Evolutionary conservation across 2,113 vertebrate genomes (phyloP), one percentile per base, ranked within the genome.

Genomic region (Aphyosemion australe): DNA sequence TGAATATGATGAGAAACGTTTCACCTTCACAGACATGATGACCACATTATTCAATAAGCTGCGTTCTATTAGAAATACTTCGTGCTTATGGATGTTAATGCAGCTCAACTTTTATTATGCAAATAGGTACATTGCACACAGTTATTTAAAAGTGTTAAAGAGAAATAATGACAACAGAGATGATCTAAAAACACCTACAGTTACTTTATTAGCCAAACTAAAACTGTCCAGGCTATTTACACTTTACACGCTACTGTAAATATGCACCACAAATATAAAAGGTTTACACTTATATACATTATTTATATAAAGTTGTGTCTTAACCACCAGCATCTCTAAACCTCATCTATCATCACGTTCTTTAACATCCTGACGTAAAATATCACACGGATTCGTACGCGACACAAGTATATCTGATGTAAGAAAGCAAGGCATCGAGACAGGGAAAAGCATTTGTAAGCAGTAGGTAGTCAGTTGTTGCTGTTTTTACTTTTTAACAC

Each of bases 151-250:
- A 42, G 47, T 9, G 4, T 49, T 19, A 2, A 41, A 32, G 21
- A 11, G 18, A 12, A 87, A 74, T 65, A 14, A 87, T 11, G 58
- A 76, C 67, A 51, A 63, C 56, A 79, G 52, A 79, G 49, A 73
- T 78, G 47, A 65, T 86, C 74, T 89, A 84, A 87, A 92, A 93
- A 92, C 84, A 81, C 90, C 82, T 91, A 88, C 59, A 90, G 87
- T 91, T 86, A 88, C 84, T 94, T 93, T 91, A 93, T 91, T 65
- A 93, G 84, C 65, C 88, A 90, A 92, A 90, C 88, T 92, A 91
- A 91, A 92, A 84, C 74, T 80, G 81, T 84, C 83, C 84, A 72
- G 82, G 78, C 88, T 94, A 93, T 94, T 90, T 93, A 94, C 93
- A 94, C 87, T 92, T 91, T 91, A 90, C 85, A 92, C 84, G 74